Conservation (phyloP, 2,888 invertebrate genomes). For the Cordylochernes scorpioides region DNA sequence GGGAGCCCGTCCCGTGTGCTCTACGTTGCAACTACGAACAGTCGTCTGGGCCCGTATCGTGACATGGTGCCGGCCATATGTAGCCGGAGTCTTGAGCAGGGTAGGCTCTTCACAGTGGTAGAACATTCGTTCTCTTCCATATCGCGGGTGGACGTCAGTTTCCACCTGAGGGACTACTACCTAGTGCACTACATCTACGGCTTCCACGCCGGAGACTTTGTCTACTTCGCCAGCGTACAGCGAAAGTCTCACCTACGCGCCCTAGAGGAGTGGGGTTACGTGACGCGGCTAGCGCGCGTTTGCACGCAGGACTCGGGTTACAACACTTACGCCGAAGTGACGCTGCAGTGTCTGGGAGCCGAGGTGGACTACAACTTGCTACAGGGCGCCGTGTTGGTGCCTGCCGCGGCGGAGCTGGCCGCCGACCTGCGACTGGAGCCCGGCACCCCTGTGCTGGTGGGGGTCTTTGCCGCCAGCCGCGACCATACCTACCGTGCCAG, state of each 20-base stretch:
- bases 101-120: conserved; percentile 12
- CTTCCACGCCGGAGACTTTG: conserved; percentile 77
- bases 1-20: conserved; percentile 34
- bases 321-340: conserved; percentile 88
- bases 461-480: conserved; percentile 34
- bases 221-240: conserved; percentile 84
- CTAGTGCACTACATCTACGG: conserved; percentile 85
- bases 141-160: conserved; percentile 15
- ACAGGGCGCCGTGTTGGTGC: conserved; percentile 72
- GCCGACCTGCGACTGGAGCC: conserved; percentile 39
- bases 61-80: conserved; percentile 78
- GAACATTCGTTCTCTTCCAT: conserved; percentile 15
- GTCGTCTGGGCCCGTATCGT: conserved; percentile 69
- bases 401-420: conserved; percentile 47
- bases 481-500: conserved; percentile 12
- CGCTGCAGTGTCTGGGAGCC: conserved; percentile 51
- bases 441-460: conserved; percentile 53
- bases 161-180: conserved; percentile 52
- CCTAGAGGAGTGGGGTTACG: conserved; percentile 65
- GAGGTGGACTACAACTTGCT: conserved; percentile 53
- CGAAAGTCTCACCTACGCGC: conserved; percentile 66
- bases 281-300: conserved; percentile 63
- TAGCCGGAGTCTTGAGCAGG: conserved; percentile 37
- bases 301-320: conserved; percentile 85
- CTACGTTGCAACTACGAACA: conserved; percentile 78